phyloP scores from a whole-genome alignment of 2,797 vertebrate genomes.

The Florisuga fusca region DNA sequence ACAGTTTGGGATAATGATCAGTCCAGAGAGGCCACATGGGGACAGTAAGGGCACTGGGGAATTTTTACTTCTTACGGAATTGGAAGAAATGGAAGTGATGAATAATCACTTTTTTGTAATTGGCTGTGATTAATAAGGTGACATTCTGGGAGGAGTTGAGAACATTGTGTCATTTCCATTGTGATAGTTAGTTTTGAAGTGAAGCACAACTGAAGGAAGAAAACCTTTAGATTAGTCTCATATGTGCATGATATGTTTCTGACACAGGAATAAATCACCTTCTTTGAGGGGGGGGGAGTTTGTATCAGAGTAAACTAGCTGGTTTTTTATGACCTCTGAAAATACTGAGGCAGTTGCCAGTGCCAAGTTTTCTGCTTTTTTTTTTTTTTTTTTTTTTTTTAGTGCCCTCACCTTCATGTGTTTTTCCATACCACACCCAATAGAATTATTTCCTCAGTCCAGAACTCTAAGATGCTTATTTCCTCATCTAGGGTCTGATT shows the following conservation, averaged over 20 bases:
- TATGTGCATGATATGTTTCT: background rate
- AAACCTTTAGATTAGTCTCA: background rate
- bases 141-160: slow-evolving; percentile 26
- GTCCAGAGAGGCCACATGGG: slow-evolving; percentile 58
- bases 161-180: slow-evolving; percentile 52
- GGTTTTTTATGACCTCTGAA: background rate
- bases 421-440: slow-evolving; percentile 48
- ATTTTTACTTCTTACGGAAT: slow-evolving; percentile 67
- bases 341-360: background rate
- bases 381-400: background rate
- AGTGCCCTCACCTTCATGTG: slow-evolving; percentile 19
- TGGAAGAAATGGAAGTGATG: slow-evolving; percentile 61
- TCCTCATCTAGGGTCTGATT: slow-evolving; percentile 30
- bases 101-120: slow-evolving; percentile 35
- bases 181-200: slow-evolving; percentile 36
- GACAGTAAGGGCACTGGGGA: slow-evolving; percentile 49
- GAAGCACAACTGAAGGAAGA: background rate
- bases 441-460: background rate
- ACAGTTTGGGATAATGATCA: slow-evolving; percentile 54
- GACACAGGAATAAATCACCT: background rate
- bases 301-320: background rate
- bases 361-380: slow-evolving; percentile 1
- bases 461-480: slow-evolving; percentile 1
- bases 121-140: slow-evolving; percentile 56
- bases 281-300: background rate